phyloP scores from a whole-genome alignment of 2,888 invertebrate genomes.

The Lepetodrilus schrolli region DNA sequence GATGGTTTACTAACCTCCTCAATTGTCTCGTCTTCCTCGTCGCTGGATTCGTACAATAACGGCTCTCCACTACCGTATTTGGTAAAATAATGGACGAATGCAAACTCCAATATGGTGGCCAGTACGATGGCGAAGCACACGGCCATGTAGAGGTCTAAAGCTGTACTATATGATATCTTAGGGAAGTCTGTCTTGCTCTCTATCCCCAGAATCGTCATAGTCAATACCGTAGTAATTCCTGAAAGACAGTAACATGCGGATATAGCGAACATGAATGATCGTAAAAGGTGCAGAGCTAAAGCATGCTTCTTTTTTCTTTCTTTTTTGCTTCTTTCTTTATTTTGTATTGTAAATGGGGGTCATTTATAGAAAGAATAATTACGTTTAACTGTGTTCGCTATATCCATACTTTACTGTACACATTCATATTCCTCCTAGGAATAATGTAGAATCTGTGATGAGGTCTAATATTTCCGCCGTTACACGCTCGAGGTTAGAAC shows the following conservation, averaged over 20 bases:
- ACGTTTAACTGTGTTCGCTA: too few species aligned
- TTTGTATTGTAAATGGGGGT: too few species aligned
- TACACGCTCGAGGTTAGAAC: neutral
- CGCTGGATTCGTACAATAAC: conserved; percentile 40
- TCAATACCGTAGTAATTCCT: conserved; percentile 93
- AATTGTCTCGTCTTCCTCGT: conserved; percentile 46
- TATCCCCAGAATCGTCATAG: conserved; percentile 83
- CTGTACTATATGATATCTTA: conserved; percentile 73
- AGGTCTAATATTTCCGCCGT: neutral
- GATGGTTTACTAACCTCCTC: too few species aligned
- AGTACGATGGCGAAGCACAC: conserved; percentile 71
- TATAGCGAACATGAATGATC: too few species aligned
- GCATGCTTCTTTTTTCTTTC: too few species aligned
- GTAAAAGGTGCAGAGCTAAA: too few species aligned
- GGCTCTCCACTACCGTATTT: conserved; percentile 70
- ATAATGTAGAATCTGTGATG: neutral
- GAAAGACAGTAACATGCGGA: too few species aligned
- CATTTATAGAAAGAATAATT: too few species aligned
- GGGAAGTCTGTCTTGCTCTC: conserved; percentile 72
- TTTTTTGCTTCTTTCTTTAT: too few species aligned
- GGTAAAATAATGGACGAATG: conserved; percentile 74
- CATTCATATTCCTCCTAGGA: too few species aligned
- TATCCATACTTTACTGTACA: too few species aligned
- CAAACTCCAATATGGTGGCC: conserved; percentile 72
- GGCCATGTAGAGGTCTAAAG: conserved; percentile 72